Percentiles rank a stretch among this genome's conserved stretches.
Evolutionary conservation across 2,888 invertebrate genomes (phyloP).

Genomic region (Drosophila birchii): DNA sequence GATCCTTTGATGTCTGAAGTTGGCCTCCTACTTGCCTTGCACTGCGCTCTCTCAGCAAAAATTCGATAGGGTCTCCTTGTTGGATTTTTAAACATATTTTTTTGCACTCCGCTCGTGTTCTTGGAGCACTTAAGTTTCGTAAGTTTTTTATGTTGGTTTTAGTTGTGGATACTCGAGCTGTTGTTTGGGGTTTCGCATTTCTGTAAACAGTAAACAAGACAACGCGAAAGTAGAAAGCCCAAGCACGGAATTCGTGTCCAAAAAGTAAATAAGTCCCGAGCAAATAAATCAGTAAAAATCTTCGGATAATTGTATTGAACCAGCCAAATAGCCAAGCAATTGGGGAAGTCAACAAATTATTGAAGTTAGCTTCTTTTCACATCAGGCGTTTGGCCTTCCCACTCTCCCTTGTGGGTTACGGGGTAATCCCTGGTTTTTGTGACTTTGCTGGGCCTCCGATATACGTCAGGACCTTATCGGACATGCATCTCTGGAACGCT

Average conservation of each 20-base stretch:
- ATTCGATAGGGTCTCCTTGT: slow-evolving; percentile 20
- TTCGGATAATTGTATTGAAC: slow-evolving; percentile 66
- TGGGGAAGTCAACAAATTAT: slow-evolving; percentile 57
- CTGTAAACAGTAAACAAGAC: slow-evolving; percentile 72
- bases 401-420: neutral
- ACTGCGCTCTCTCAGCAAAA: slow-evolving; percentile 1
- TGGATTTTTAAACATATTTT: slow-evolving; percentile 29
- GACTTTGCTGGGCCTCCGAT: slow-evolving; percentile 11
- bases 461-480: slow-evolving; percentile 37
- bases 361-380: neutral
- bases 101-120: slow-evolving; percentile 9
- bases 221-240: slow-evolving; percentile 36
- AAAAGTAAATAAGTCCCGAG: slow-evolving; percentile 45
- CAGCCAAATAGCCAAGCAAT: slow-evolving; percentile 60
- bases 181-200: slow-evolving; percentile 76
- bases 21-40: slow-evolving; percentile 31
- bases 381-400: neutral
- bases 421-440: slow-evolving; percentile 24
- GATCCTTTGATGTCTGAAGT: slow-evolving; percentile 38
- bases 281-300: slow-evolving; percentile 68
- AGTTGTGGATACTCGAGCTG: slow-evolving; percentile 19
- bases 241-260: slow-evolving; percentile 25
- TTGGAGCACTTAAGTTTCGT: slow-evolving; percentile 59
- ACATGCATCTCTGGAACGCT: slow-evolving; percentile 49
- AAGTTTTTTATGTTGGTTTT: slow-evolving; percentile 33